Conservation (phyloP, 2,113 vertebrate species). For the Eira barbara region DNA sequence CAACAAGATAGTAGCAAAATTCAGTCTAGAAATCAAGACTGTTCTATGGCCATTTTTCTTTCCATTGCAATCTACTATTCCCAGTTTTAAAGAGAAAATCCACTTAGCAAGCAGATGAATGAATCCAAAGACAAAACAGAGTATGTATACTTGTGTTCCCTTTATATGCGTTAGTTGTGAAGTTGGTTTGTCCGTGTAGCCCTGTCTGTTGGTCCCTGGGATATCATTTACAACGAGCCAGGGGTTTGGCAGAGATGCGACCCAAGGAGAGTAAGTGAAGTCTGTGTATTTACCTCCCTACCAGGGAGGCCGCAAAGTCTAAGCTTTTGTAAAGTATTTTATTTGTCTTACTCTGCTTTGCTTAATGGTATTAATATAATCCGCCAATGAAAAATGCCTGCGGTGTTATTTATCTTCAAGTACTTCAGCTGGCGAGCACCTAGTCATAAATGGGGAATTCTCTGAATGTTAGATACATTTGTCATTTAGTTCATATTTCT, state of each 20-base stretch:
- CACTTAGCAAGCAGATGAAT: neutral
- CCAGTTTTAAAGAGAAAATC: neutral
- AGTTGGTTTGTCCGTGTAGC: neutral
- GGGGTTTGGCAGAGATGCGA: neutral
- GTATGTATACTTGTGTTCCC: neutral
- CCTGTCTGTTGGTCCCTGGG: neutral
- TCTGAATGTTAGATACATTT: neutral
- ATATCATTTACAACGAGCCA: neutral
- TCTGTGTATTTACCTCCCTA: neutral
- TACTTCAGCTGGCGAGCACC: neutral
- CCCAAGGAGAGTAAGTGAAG: neutral
- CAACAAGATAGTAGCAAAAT: neutral
- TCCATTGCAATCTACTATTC: neutral
- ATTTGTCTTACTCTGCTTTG: conserved; percentile 2
- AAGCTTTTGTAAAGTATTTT: neutral
- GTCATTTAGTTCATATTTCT: conserved; percentile 3
- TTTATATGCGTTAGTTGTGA: neutral
- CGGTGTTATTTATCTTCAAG: neutral
- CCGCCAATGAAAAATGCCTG: neutral
- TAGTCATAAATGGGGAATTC: neutral
- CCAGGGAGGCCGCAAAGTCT: neutral
- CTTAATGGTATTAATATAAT: neutral
- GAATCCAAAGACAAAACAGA: neutral
- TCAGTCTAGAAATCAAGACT: neutral
- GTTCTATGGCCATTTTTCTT: neutral